These are phyloP conservation scores for Galaxias olidus DNA, from an alignment of 2,797 vertebrate genomes.

Conservation along the genomic window DNA sequence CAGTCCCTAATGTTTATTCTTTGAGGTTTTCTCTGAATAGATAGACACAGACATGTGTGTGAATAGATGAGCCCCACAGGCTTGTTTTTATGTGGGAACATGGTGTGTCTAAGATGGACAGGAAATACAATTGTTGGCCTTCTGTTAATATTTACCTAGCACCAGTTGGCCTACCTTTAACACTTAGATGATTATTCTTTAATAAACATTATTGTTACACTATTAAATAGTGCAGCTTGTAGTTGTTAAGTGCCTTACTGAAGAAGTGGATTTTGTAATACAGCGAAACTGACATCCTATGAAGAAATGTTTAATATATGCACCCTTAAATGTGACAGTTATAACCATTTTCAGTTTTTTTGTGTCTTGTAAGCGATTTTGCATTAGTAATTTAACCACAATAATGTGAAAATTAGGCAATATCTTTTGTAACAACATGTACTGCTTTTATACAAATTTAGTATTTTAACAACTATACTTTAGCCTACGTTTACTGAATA, in stretches of 20 bases:
- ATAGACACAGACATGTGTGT: slow-evolving; percentile 14
- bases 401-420: slow-evolving; percentile 25
- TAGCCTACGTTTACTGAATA: not conserved
- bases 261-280: slow-evolving; percentile 42
- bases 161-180: too few species aligned
- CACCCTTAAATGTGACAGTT: slow-evolving; percentile 60
- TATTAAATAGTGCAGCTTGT: slow-evolving; percentile 31
- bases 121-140: not conserved
- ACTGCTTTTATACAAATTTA: slow-evolving; percentile 50
- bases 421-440: slow-evolving; percentile 44
- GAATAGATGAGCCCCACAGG: not conserved
- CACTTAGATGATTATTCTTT: too few species aligned
- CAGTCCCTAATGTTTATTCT: slow-evolving; percentile 32
- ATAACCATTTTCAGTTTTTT: slow-evolving; percentile 34
- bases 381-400: slow-evolving; percentile 33
- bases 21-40: slow-evolving; percentile 26
- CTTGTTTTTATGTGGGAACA: slow-evolving; percentile 1
- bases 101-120: not conserved
- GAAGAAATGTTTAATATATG: slow-evolving; percentile 19
- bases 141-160: not conserved
- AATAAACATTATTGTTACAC: slow-evolving; percentile 56
- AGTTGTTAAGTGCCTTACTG: slow-evolving; percentile 54
- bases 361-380: slow-evolving; percentile 31
- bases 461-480: too few species aligned
- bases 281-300: slow-evolving; percentile 1